Base-by-base conservation (phyloP, 1,140 invertebrate genomes). In the Grapholita molesta region DNA sequence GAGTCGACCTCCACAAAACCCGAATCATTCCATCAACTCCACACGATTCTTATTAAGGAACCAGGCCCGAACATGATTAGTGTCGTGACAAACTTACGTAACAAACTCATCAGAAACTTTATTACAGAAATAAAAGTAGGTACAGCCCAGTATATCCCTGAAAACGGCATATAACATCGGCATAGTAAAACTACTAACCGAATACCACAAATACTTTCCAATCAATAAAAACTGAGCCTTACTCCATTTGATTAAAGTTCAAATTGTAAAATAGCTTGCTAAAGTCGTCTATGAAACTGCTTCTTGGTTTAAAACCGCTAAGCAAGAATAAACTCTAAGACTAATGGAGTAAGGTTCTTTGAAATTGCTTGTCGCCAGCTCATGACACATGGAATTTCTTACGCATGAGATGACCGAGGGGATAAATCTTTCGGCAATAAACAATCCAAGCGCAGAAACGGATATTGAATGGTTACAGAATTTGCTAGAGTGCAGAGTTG, bases 371-470 rank as follows among this genome's bases (percentile, higher is more conserved):
- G 55, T 30, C 55, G 30, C 15, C 23, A 21, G 55, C 53, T 23
- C 53, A 61, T 61, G 55, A 61, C 55, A 61, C 32, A 61, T 61
- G 28, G 24, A 30, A 30, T 30, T 61, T 15, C 55, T 61, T 61
- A 61, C 55, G 55, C 28, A 30, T 61, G 55, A 61, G 24, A 12
- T 23, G n/a, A 24, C 8, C 12, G 11, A 7, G n/a, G n/a, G 55
- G 5, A 28, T 61, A 61, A 61, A 61, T 61, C 55, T 28, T 61
- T 8, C 3, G 6, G 25, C 12, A 61, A 25, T 61, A 61, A 61
- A 61, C 55, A 61, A 32, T 61, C 25, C n/a, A 28, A 30, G 24
- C 21, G n/a, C 25, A 4, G 25, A 53, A 23, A 42, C 53, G 18
- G 42, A 48, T 21, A 48, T 48, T 48, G 42, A 48, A 48, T 48